A percentile compares a stretch with the other conserved stretches of the same genome.
Evolutionary conservation across 2,797 vertebrate species (phyloP).

Genomic region (Scleropages formosus): DNA sequence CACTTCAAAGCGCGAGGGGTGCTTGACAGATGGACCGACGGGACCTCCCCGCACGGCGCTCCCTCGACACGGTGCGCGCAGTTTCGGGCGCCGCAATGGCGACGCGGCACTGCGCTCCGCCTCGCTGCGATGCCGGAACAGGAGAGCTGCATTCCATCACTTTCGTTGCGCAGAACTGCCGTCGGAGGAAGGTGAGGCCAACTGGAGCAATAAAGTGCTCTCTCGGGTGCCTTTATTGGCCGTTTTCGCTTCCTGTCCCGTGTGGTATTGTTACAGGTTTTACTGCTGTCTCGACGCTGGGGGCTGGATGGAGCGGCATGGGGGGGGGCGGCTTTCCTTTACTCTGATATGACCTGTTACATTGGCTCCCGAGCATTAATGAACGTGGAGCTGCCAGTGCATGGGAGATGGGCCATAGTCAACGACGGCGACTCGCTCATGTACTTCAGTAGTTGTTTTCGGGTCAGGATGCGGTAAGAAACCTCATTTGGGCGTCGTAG

Average conservation of each 20-base stretch:
- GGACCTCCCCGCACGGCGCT: not conserved
- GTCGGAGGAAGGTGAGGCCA: not conserved
- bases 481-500: not conserved
- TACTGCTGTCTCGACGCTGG: not conserved
- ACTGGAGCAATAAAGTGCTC: no score
- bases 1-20: not conserved
- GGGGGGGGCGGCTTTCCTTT: not conserved
- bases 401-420: no score
- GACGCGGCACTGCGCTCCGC: not conserved
- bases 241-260: constrained; percentile 1
- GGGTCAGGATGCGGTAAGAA: not conserved
- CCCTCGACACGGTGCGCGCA: not conserved
- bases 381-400: not conserved
- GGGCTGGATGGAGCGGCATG: not conserved
- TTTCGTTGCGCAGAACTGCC: not conserved
- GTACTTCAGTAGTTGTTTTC: not conserved
- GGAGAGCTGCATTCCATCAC: not conserved
- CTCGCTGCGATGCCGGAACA: not conserved
- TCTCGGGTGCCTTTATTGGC: not conserved
- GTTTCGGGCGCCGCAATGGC: not conserved
- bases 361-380: not conserved
- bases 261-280: constrained; percentile 9
- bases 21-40: not conserved
- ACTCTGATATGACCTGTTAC: not conserved
- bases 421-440: no score